Percentiles rank a stretch among this genome's conserved stretches.
Evolutionary conservation across 2,113 vertebrate genomes (phyloP).

Genomic region (Fregetta grallaria): DNA sequence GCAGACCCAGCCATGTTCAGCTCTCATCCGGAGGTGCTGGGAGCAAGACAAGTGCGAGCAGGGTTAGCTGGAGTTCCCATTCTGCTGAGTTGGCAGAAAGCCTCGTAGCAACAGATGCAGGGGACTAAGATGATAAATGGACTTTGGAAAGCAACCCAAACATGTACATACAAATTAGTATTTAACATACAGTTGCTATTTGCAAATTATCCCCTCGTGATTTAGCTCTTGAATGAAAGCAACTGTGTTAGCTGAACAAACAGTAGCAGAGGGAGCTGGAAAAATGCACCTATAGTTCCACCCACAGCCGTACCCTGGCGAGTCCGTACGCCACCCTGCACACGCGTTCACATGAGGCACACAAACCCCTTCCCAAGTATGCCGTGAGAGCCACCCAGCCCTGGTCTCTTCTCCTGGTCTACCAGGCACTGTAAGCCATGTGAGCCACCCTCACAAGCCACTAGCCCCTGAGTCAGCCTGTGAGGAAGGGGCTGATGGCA

Average conservation of each 20-base stretch:
- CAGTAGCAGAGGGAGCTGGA: constrained; percentile 31
- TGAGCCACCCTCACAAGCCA: neutral
- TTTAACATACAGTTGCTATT: constrained; percentile 65
- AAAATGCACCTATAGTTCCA: neutral
- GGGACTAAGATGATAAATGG: constrained; percentile 56
- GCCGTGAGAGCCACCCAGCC: neutral
- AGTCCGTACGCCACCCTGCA: neutral
- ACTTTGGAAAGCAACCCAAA: constrained; percentile 63
- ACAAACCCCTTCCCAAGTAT: neutral
- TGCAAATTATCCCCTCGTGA: constrained; percentile 63
- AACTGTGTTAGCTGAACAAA: constrained; percentile 51
- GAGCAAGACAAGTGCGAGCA: constrained; percentile 44
- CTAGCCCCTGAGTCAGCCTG: neutral
- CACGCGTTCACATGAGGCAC: accelerated
- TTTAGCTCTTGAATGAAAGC: constrained; percentile 44
- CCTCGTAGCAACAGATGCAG: constrained; percentile 25
- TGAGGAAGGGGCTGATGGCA: neutral
- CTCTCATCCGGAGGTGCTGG: constrained; percentile 26
- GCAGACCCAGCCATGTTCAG: neutral
- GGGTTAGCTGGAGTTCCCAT: constrained; percentile 41
- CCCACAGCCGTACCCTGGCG: accelerated
- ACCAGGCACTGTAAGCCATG: neutral
- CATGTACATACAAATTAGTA: constrained; percentile 70
- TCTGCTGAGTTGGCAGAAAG: constrained; percentile 55
- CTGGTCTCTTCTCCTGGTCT: neutral